Conservation (phyloP, 2,888 invertebrate species). For the Polydrusus pterygomalis region DNA sequence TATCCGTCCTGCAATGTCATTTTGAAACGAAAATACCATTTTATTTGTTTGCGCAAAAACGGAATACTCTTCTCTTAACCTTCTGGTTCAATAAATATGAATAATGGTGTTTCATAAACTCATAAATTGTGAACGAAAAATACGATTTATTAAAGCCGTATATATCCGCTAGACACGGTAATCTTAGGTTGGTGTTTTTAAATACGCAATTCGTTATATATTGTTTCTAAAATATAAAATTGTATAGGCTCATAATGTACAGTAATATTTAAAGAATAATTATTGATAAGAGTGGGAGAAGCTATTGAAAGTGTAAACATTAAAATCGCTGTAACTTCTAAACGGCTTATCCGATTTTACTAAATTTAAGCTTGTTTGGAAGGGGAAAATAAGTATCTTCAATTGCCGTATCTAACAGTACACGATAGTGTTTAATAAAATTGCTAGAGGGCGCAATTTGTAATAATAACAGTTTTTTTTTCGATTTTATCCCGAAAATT, state of each 20-base stretch:
- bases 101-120: constrained; percentile 1
- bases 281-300: too few species aligned
- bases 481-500: too few species aligned
- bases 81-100: not conserved
- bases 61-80: not conserved
- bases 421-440: too few species aligned
- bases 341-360: too few species aligned
- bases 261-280: too few species aligned
- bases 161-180: constrained; percentile 10
- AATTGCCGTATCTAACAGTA: too few species aligned
- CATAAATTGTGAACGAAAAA: not conserved
- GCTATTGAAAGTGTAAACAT: too few species aligned
- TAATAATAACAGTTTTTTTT: too few species aligned
- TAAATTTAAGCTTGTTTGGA: too few species aligned
- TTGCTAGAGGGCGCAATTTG: too few species aligned
- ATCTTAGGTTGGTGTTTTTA: not conserved
- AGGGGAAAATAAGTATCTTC: too few species aligned
- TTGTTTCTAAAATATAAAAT: not conserved
- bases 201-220: not conserved
- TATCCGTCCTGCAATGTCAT: not conserved
- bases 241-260: not conserved
- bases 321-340: too few species aligned
- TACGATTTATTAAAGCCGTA: constrained; percentile 2
- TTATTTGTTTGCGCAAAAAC: not conserved
- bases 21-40: not conserved